Evolutionary conservation across 2,797 vertebrate species (phyloP).

Genomic region (Melanotaenia trifasciata): DNA sequence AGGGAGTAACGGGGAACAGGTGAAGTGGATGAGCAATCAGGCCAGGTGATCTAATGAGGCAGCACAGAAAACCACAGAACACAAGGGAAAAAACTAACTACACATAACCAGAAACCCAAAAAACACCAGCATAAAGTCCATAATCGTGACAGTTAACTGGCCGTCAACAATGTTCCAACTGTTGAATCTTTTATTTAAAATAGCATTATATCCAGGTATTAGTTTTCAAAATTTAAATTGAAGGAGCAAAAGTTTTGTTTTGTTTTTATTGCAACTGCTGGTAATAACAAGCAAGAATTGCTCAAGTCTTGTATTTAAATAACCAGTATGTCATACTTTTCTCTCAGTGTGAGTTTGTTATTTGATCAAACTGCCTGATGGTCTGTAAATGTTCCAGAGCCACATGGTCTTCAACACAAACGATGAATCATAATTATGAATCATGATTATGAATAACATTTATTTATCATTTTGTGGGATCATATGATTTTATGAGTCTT

Average conservation of each 20-base stretch:
- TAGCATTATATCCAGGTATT: no score
- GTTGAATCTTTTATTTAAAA: no score
- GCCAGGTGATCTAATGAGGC: no score
- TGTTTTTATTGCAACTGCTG: background rate
- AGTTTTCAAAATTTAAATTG: background rate
- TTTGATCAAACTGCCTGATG: constrained; percentile 9
- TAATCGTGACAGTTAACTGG: no score
- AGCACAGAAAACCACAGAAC: no score
- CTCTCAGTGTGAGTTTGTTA: constrained; percentile 4
- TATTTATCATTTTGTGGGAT: constrained; percentile 30
- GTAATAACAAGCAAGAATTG: background rate
- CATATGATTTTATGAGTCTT: constrained; percentile 43
- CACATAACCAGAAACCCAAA: no score
- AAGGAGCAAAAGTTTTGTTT: background rate
- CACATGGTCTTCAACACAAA: constrained; percentile 13
- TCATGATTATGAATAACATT: constrained; percentile 32
- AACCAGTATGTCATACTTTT: background rate
- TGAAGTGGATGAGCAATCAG: no score
- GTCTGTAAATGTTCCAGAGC: constrained; percentile 4
- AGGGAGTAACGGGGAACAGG: no score
- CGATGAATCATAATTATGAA: constrained; percentile 34
- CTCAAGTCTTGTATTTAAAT: background rate
- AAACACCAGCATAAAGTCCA: no score
- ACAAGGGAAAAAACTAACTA: no score
- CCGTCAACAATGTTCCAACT: no score